Conservation (phyloP, 2,888 invertebrate species). For the Zelleria hepariella region DNA sequence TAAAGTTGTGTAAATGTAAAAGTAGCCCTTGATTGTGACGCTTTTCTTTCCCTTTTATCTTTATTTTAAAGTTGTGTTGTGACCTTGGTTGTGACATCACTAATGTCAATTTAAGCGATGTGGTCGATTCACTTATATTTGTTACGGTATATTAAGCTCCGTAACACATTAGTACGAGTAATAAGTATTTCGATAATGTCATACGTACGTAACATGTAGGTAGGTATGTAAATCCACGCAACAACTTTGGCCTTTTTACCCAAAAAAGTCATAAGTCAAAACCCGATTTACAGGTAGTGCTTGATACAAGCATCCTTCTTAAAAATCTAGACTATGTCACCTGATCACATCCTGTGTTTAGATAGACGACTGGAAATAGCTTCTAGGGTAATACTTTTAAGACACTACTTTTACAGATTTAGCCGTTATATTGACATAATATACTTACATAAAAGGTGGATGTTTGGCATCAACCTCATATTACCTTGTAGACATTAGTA, state of each 20-base stretch:
- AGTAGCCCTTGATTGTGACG: no score
- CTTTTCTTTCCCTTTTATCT: no score
- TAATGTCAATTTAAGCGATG: background rate
- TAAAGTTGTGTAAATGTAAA: no score
- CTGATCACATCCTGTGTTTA: background rate
- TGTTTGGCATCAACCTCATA: no score
- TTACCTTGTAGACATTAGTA: no score
- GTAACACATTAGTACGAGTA: background rate
- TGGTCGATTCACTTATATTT: background rate
- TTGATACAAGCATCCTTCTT: background rate
- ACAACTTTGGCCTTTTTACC: background rate
- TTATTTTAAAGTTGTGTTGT: background rate
- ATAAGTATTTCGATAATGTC: background rate
- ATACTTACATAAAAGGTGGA: no score
- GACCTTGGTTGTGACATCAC: background rate
- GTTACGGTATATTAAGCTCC: conserved; percentile 16
- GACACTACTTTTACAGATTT: no score
- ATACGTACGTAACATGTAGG: background rate
- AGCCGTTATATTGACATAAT: no score
- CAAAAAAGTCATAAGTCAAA: background rate
- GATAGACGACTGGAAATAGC: background rate
- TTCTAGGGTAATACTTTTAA: background rate
- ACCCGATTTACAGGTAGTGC: background rate
- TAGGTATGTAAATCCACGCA: background rate
- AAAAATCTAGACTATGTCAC: background rate